A percentile compares a stretch with the other conserved stretches of the same genome.
Conservation (phyloP, 2,797 vertebrate species). For the Pseudochirops cupreus region DNA sequence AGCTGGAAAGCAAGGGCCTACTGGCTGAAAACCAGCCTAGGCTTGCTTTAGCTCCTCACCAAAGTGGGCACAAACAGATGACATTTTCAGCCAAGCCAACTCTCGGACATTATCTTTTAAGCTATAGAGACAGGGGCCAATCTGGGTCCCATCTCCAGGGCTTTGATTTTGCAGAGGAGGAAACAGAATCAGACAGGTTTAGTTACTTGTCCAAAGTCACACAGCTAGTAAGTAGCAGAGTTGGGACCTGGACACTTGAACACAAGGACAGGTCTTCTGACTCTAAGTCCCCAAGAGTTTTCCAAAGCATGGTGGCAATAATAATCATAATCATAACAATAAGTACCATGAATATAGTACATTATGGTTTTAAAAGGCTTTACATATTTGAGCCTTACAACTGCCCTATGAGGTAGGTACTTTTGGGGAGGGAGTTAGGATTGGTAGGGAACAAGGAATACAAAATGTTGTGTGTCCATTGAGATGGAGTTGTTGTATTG, state of each 20-base stretch:
- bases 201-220: not conserved
- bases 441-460: not conserved
- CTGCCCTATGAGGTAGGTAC: not conserved
- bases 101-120: not conserved
- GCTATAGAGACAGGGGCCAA: not conserved
- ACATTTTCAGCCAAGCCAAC: not conserved
- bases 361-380: not conserved
- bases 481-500: not conserved
- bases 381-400: not conserved
- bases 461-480: not conserved
- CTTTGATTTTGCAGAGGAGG: not conserved
- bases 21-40: not conserved
- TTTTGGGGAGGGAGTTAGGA: not conserved
- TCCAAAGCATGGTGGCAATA: not conserved
- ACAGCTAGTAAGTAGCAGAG: not conserved
- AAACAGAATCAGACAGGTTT: not conserved
- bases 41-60: not conserved
- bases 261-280: not conserved
- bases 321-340: not conserved
- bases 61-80: not conserved
- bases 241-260: not conserved
- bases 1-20: not conserved
- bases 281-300: not conserved
- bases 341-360: not conserved
- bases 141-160: not conserved